Conservation (phyloP, 2,113 vertebrate genomes). For the Prunella himalayana region DNA sequence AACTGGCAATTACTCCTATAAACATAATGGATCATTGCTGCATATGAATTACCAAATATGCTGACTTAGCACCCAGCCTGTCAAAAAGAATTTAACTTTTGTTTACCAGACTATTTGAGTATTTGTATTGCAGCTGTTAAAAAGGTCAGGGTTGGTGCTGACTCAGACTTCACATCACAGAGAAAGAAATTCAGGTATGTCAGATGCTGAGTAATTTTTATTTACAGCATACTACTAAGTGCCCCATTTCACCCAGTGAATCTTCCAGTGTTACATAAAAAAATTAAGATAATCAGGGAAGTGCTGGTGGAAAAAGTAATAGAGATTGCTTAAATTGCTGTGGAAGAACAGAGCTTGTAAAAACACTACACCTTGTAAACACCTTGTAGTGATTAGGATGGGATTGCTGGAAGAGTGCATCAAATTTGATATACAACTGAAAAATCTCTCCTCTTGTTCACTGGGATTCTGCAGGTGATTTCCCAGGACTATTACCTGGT, state of each 20-base stretch:
- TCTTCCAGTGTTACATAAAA: not conserved
- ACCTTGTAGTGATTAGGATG: not conserved
- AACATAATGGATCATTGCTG: not conserved
- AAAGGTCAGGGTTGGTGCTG: not conserved
- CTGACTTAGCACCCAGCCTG: not conserved
- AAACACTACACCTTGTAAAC: not conserved
- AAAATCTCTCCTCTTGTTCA: not conserved
- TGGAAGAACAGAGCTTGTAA: not conserved
- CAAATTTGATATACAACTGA: not conserved
- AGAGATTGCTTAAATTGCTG: not conserved
- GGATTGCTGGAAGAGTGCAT: not conserved
- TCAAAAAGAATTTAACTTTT: not conserved
- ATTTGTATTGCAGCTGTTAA: not conserved
- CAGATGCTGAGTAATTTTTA: not conserved
- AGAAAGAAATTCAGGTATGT: not conserved
- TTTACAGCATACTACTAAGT: not conserved
- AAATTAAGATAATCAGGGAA: not conserved
- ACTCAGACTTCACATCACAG: not conserved
- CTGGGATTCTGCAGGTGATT: not conserved
- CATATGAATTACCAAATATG: not conserved
- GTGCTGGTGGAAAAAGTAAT: not conserved
- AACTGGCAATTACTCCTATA: not conserved
- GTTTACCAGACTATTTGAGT: not conserved
- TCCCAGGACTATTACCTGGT: not conserved
- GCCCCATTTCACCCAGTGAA: not conserved